Evolutionary conservation across 2,113 vertebrate species (phyloP), one percentile per base, ranked within the genome.

Genomic region (Melanotaenia duboulayi): DNA sequence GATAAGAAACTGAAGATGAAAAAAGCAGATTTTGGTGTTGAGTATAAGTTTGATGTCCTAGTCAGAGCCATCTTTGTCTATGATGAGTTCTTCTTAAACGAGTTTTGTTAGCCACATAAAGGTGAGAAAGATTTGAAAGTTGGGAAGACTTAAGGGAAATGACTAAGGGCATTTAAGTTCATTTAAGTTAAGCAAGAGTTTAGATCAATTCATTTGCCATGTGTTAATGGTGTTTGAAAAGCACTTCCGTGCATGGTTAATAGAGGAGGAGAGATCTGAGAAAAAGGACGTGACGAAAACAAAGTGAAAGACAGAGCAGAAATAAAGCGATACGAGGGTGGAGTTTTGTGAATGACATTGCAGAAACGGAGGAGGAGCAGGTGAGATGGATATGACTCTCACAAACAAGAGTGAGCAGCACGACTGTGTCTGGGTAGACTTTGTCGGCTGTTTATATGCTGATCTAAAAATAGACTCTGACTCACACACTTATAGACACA

Each of bases 391-490:
- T 22, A 51, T 0, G 60, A 68, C 48, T 40, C 59, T 76, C 82
- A 72, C 62, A 0, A 76, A 58, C 78, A 68, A 50, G 59, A 77
- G 72, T 7, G 59, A 83, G 69, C 6, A n/a, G 73, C 13, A n/a
- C 2, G 66, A 78, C 80, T 89, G 87, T 86, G 86, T 87, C 87
- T 87, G 87, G 87, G 86, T 86, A 91, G 89, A 90, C 63, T 81
- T 56, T 65, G 81, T 56, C 50, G 58, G 32, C 83, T 88, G 87
- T 89, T 90, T 89, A 87, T 90, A 81, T 56, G 73, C 77, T 8
- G 0, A 2, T 67, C 90, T 93, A 92, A 90, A 90, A 91, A 92
- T 93, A 93, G 89, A 78, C 4, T 65, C 76, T 92, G 90, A 91
- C 90, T 90, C 89, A 87, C 69, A 58, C 77, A 74, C 80, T 83